Percentiles rank a stretch among this genome's conserved stretches.
Conservation (phyloP, 2,113 vertebrate species). For the Sorex fumeus region DNA sequence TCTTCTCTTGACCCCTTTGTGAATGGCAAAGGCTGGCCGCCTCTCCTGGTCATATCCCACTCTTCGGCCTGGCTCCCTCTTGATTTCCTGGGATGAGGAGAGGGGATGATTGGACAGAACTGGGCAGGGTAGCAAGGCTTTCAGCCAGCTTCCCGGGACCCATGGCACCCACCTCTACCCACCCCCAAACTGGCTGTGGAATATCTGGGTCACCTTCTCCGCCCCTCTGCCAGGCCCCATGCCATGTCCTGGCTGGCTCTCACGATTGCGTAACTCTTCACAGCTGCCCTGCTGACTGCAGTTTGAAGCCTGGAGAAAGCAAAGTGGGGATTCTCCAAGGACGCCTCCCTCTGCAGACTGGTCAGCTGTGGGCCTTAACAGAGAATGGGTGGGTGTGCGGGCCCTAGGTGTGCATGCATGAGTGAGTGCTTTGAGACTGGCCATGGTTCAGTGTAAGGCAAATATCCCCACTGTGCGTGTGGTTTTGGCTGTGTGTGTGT, state of each 20-base stretch:
- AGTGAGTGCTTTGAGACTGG: background rate
- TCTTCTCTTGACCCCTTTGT: accelerated
- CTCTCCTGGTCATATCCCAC: accelerated
- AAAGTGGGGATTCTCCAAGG: constrained; percentile 24
- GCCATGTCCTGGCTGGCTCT: constrained; percentile 40
- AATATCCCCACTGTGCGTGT: background rate
- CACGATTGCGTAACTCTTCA: constrained; percentile 9
- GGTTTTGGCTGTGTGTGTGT: background rate
- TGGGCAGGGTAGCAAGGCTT: no score
- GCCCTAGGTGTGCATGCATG: background rate
- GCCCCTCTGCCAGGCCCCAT: background rate
- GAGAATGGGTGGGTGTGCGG: background rate
- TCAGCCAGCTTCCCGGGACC: background rate
- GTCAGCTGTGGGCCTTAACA: background rate
- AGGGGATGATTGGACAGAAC: background rate
- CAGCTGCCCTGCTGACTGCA: constrained; percentile 27
- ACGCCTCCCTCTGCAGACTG: background rate
- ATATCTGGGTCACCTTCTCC: background rate
- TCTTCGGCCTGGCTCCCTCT: background rate
- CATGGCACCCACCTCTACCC: background rate
- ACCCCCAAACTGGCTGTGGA: background rate
- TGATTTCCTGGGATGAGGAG: background rate
- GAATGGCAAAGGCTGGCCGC: background rate
- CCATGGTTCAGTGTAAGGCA: no score
- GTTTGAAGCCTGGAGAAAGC: constrained; percentile 37